These are phyloP conservation scores for Rapana venosa DNA, from an alignment of 2,888 invertebrate species.

Conservation along the genomic window DNA sequence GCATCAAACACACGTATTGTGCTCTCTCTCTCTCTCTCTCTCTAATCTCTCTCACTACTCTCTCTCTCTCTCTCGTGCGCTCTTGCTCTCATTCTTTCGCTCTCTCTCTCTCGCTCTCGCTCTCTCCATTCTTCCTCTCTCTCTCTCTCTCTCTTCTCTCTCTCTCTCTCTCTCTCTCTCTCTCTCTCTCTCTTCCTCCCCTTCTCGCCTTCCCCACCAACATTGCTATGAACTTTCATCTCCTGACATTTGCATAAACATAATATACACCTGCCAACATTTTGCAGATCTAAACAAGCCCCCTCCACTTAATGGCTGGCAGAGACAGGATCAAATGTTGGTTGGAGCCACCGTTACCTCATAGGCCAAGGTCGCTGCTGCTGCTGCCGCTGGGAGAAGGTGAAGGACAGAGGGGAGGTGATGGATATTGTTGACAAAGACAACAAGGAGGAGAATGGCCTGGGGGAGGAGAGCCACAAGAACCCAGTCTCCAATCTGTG, in stretches of 20 bases:
- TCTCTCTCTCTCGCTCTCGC: not conserved
- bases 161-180: constrained; percentile 22
- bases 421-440: not conserved
- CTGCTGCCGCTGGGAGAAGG: not conserved
- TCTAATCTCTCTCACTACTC: constrained; percentile 2
- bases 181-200: not conserved
- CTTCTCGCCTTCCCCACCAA: not conserved
- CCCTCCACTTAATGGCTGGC: constrained; percentile 9
- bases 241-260: not conserved
- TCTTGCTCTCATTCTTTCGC: not conserved
- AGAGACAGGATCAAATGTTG: not conserved
- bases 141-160: constrained; percentile 19
- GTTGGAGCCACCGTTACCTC: not conserved
- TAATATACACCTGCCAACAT: not conserved
- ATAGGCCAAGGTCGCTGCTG: not conserved
- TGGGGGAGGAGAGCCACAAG: not conserved
- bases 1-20: not conserved
- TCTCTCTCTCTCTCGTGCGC: not conserved
- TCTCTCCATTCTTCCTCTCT: too few species aligned
- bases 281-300: not conserved
- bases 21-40: not conserved
- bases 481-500: not conserved
- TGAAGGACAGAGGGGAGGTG: not conserved
- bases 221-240: not conserved
- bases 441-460: not conserved